Conservation (phyloP, 92 coral and sea anemone species). For the Montipora capitata region DNA sequence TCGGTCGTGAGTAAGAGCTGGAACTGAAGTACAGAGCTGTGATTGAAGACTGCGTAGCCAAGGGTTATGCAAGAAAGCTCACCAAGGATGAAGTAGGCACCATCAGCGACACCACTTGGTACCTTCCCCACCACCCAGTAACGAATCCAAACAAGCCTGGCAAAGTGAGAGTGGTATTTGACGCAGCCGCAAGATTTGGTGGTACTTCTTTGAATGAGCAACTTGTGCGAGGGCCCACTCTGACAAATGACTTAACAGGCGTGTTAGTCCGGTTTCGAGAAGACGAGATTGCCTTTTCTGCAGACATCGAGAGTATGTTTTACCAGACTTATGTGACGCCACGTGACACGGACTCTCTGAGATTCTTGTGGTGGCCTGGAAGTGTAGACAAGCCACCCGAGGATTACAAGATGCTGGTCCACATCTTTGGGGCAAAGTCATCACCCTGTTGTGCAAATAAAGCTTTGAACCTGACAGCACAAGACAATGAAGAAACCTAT, state of each 20-base stretch:
- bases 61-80: constrained; percentile 17
- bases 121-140: constrained; percentile 74
- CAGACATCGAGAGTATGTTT: constrained; percentile 79
- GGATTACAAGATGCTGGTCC: constrained; percentile 73
- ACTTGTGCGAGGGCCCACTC: too few relatives aligned
- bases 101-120: constrained; percentile 53
- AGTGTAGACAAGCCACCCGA: constrained; percentile 35
- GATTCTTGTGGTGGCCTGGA: constrained; percentile 75
- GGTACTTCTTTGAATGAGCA: constrained; percentile 61
- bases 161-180: constrained; percentile 79
- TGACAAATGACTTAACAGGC: constrained; percentile 61
- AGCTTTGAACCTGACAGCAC: constrained; percentile 62
- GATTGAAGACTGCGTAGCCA: constrained; percentile 63
- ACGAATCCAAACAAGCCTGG: constrained; percentile 68
- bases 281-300: constrained; percentile 63
- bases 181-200: constrained; percentile 66
- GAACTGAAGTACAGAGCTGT: constrained; percentile 60
- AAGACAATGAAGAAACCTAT: constrained; percentile 65
- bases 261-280: constrained; percentile 75
- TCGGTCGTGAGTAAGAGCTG: constrained; percentile 54
- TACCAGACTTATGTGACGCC: constrained; percentile 62
- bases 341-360: constrained; percentile 62
- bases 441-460: constrained; percentile 80
- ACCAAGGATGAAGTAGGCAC: constrained; percentile 52
- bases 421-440: constrained; percentile 77